Conservation (phyloP, 1,140 invertebrate species). For the Ladona fulva region DNA sequence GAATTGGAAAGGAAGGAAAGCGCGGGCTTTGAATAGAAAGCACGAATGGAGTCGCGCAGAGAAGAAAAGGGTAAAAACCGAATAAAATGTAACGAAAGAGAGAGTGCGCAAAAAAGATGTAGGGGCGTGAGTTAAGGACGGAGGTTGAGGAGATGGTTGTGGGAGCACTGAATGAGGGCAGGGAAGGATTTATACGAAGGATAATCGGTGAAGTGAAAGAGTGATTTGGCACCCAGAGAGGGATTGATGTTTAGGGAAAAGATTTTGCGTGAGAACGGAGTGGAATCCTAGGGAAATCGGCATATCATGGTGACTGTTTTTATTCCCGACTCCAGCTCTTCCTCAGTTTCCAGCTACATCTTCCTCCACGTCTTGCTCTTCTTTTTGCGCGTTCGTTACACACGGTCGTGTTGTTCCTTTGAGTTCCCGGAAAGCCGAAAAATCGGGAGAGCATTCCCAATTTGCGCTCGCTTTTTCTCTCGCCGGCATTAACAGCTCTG, state of each 20-base stretch:
- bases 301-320: background rate
- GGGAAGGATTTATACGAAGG: background rate
- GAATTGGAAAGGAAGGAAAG: too few relatives aligned
- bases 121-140: too few relatives aligned
- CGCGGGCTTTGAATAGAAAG: too few relatives aligned
- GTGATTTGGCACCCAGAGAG: too few relatives aligned
- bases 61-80: too few relatives aligned
- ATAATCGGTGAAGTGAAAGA: too few relatives aligned
- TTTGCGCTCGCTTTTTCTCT: background rate
- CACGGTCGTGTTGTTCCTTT: background rate
- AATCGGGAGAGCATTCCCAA: constrained; percentile 3
- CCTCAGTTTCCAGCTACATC: background rate
- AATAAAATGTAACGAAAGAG: too few relatives aligned
- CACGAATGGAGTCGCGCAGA: too few relatives aligned
- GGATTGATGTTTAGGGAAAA: too few relatives aligned
- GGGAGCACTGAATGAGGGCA: background rate
- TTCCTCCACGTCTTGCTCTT: background rate
- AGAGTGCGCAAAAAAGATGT: too few relatives aligned
- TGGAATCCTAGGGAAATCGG: background rate
- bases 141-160: too few relatives aligned
- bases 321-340: background rate
- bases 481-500: background rate
- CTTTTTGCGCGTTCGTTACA: background rate
- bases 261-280: too few relatives aligned
- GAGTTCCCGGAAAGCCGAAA: background rate